phyloP scores from a whole-genome alignment of 2,888 invertebrate species.

The Epirrhoe alternata region DNA sequence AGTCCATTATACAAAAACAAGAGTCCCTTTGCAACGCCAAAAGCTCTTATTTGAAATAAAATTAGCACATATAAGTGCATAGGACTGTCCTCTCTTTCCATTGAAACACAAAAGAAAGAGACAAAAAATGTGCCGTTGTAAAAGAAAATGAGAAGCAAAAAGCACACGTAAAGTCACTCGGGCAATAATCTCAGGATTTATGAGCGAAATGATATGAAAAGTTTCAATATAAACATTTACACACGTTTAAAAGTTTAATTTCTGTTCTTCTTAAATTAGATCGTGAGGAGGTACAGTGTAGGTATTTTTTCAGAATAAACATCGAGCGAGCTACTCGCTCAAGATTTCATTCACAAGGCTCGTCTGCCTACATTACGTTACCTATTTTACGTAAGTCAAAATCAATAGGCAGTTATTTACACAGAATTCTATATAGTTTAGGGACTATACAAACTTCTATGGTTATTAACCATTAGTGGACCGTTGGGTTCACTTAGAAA shows the following conservation, averaged over 20 bases:
- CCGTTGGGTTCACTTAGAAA: too few species aligned
- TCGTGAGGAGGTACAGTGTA: background rate
- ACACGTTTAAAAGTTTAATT: conserved; percentile 23
- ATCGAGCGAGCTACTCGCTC: too few species aligned
- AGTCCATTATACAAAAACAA: background rate
- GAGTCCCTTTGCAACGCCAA: background rate
- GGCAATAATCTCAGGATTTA: conserved; percentile 39
- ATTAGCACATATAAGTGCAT: conserved; percentile 1
- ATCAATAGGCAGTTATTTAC: too few species aligned
- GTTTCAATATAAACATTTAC: conserved; percentile 38
- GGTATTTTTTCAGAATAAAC: background rate
- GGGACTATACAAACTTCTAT: too few species aligned
- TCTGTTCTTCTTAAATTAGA: conserved; percentile 22
- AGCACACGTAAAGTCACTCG: conserved; percentile 36
- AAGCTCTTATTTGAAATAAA: conserved; percentile 9
- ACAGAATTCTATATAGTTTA: too few species aligned
- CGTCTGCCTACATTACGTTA: too few species aligned
- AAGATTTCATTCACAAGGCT: too few species aligned
- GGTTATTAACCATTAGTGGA: too few species aligned
- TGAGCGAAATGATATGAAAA: conserved; percentile 42
- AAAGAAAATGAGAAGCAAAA: conserved; percentile 29
- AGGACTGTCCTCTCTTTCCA: background rate
- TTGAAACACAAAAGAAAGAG: background rate
- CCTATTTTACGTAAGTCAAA: too few species aligned
- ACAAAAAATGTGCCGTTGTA: background rate